A percentile compares a stretch with the other conserved stretches of the same genome.
Conservation (phyloP, 2,888 invertebrate species). For the Cetonia aurata region DNA sequence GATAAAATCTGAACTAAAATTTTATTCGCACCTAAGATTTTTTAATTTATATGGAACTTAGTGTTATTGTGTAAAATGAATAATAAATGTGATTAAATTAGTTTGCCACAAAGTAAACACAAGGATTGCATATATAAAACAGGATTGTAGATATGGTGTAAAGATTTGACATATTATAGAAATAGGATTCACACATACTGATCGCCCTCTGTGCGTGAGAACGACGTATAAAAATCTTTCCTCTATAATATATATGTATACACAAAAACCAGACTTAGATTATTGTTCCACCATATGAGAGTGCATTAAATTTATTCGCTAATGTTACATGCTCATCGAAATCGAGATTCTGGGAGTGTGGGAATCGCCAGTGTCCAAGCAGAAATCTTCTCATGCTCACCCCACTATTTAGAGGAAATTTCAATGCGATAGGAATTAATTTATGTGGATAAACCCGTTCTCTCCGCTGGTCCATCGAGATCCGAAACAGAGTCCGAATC, state of each 20-base stretch:
- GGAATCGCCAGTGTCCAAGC: conserved; percentile 38
- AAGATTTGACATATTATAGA: conserved; percentile 8
- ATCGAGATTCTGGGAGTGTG: conserved; percentile 22
- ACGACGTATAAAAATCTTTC: conserved; percentile 5
- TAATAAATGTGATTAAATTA: no score
- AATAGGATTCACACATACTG: neutral
- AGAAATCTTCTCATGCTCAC: conserved; percentile 40
- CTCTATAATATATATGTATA: neutral
- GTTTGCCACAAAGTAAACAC: no score
- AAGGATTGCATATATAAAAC: no score
- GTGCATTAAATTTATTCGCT: conserved; percentile 30
- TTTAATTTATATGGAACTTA: no score
- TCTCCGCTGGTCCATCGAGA: conserved; percentile 29
- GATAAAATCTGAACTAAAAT: no score
- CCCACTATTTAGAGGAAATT: conserved; percentile 5
- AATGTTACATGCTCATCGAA: conserved; percentile 1
- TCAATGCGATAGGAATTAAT: conserved; percentile 36
- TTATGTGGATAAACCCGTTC: conserved; percentile 40
- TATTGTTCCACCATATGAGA: conserved; percentile 11
- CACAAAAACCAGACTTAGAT: conserved; percentile 16
- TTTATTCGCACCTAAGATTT: no score
- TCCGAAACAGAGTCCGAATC: conserved; percentile 37
- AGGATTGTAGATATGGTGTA: neutral
- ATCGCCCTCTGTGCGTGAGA: conserved; percentile 22
- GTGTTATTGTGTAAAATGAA: no score